Base-by-base conservation (phyloP, 2,888 invertebrate genomes). In the Napeogenes inachia region DNA sequence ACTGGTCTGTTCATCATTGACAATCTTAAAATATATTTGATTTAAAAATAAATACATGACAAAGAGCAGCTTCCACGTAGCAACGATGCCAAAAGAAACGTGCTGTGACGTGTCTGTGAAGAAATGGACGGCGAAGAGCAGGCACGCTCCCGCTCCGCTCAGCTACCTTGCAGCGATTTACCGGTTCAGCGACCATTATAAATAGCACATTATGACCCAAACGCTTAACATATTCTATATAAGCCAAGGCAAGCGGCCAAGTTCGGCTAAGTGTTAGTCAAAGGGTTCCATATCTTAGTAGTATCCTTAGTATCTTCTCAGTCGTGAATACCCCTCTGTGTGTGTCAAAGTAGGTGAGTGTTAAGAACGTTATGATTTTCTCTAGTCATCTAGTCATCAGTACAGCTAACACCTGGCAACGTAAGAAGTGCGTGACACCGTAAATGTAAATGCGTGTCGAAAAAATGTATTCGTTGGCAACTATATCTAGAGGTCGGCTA, bases 61-160 rank as follows among this genome's bases (percentile, higher is more conserved):
- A 75, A 75, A 75, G 66, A 68, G 68, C 68, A 66, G 69, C 75
- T 78, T 78, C 78, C 75, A 76, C 76, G 63, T 78, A 75, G 77
- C 74, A 72, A 75, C 73, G 68, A 70, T 73, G 77, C 73, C 75
- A 76, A 65, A 61, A 72, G 47, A 57, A 57, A 35, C 59, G 60
- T 53, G 62, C 53, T 46, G 61, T 60, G 63, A 59, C 65, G 57
- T 21, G 21, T 21, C 21, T 21, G 1, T 21, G 21, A 59, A 54
- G 57, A 45, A 56, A 56, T 55, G 38, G 30, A 59, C 63, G 53
- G 57, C 53, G 56, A 45, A 56, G 47, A 54, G 50, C n/a, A 21
- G 54, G 32, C 50, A 60, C 57, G 61, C 54, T 45, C 60, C 33
- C 60, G 53, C 46, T 58, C 33, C 46, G 46, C 35, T 50, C 57